Percentiles rank a stretch among this genome's conserved stretches.
phyloP scores from a whole-genome alignment of 2,888 invertebrate species.

The Microplitis deprimator region DNA sequence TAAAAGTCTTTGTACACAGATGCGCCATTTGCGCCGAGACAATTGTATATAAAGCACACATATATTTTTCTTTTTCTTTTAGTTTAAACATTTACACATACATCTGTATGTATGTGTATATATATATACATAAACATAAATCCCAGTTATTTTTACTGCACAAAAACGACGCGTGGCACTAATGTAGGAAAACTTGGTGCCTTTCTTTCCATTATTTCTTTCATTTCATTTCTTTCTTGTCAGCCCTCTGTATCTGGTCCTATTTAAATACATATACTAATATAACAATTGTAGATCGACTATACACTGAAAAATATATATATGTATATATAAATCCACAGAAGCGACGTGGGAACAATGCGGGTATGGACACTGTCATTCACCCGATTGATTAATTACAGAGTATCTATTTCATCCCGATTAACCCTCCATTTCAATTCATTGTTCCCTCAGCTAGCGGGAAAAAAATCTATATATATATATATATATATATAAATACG shows the following conservation, averaged over 20 bases:
- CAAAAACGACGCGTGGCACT: constrained; percentile 42
- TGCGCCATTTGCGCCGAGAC: constrained; percentile 39
- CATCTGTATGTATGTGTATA: not conserved
- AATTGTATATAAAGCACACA: constrained; percentile 34
- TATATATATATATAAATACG: not conserved
- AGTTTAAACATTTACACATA: not conserved
- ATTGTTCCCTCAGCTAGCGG: not conserved
- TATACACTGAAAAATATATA: not conserved
- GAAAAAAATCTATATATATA: not conserved
- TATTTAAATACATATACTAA: constrained; percentile 23
- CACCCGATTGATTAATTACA: constrained; percentile 9
- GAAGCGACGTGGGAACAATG: constrained; percentile 11
- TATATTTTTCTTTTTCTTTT: constrained; percentile 5
- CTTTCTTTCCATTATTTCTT: constrained; percentile 4
- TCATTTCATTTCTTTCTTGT: not conserved
- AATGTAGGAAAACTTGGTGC: constrained; percentile 33
- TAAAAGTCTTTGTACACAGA: constrained; percentile 38
- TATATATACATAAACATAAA: not conserved
- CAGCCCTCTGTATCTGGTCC: not conserved
- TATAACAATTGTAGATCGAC: constrained; percentile 25
- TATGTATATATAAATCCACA: not conserved
- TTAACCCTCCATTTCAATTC: not conserved
- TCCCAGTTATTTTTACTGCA: constrained; percentile 17
- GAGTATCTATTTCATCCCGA: not conserved
- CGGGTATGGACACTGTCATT: constrained; percentile 16